Conservation (phyloP, 2,113 vertebrate genomes). For the Daboia siamensis region DNA sequence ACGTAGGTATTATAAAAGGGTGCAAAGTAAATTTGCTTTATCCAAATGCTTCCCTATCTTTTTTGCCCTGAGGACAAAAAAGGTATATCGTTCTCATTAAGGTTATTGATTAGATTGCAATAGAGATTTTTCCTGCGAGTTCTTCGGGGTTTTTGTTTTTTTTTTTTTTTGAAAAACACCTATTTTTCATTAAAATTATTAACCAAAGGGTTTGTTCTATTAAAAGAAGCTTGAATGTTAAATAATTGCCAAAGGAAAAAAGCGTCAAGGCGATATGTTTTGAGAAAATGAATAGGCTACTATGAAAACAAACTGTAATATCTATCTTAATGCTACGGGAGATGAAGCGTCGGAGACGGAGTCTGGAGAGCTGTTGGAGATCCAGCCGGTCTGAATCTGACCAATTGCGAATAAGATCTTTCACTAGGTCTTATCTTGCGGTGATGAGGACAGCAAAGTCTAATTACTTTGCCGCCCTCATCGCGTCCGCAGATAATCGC, state of each 20-base stretch:
- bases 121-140: not conserved
- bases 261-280: not conserved
- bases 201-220: not conserved
- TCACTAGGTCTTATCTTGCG: no score
- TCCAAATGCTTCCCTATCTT: not conserved
- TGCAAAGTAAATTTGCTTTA: not conserved
- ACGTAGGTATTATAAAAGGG: not conserved
- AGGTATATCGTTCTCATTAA: not conserved
- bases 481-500: no score
- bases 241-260: not conserved
- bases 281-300: not conserved
- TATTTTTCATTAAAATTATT: conserved; percentile 2
- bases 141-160: not conserved
- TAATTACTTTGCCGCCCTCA: no score
- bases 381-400: no score
- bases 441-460: no score
- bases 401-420: no score
- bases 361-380: no score
- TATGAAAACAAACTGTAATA: not conserved
- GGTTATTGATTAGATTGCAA: not conserved
- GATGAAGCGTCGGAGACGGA: no score
- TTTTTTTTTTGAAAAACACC: not conserved
- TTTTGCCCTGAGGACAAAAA: conserved; percentile 23
- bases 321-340: not conserved
- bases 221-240: not conserved